Evolutionary conservation across 1,140 invertebrate genomes (phyloP).

Genomic region (Drosophila gunungcola): DNA sequence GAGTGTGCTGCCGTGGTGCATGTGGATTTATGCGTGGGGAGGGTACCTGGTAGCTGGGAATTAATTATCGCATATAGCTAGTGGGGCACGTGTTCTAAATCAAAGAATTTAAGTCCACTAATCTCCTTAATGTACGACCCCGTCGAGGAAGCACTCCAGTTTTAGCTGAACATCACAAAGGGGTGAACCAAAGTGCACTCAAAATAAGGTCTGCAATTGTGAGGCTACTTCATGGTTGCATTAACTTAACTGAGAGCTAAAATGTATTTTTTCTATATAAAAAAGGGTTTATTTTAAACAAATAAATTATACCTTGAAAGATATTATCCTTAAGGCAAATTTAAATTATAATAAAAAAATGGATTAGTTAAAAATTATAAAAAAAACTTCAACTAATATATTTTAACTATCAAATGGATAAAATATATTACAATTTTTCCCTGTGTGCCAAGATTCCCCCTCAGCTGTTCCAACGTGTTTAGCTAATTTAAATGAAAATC

Average conservation of each 20-base stretch:
- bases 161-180: constrained; percentile 14
- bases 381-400: too few relatives aligned
- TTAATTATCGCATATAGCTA: constrained; percentile 77
- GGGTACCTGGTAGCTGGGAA: constrained; percentile 50
- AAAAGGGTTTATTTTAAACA: not conserved
- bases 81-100: constrained; percentile 76
- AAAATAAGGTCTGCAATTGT: too few relatives aligned
- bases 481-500: constrained; percentile 78
- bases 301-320: too few relatives aligned
- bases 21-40: not conserved
- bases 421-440: not conserved
- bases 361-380: too few relatives aligned
- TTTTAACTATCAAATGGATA: too few relatives aligned
- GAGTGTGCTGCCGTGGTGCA: not conserved
- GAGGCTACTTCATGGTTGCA: too few relatives aligned
- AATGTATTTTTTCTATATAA: not conserved
- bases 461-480: constrained; percentile 53
- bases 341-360: not conserved
- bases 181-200: not conserved
- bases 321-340: too few relatives aligned
- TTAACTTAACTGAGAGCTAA: too few relatives aligned
- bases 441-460: not conserved
- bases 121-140: constrained; percentile 71
- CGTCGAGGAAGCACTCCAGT: constrained; percentile 20
- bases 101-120: constrained; percentile 77